A percentile compares a stretch with the other conserved stretches of the same genome.
Evolutionary conservation across 2,113 vertebrate genomes (phyloP).

Genomic region (Anthoscopus minutus): DNA sequence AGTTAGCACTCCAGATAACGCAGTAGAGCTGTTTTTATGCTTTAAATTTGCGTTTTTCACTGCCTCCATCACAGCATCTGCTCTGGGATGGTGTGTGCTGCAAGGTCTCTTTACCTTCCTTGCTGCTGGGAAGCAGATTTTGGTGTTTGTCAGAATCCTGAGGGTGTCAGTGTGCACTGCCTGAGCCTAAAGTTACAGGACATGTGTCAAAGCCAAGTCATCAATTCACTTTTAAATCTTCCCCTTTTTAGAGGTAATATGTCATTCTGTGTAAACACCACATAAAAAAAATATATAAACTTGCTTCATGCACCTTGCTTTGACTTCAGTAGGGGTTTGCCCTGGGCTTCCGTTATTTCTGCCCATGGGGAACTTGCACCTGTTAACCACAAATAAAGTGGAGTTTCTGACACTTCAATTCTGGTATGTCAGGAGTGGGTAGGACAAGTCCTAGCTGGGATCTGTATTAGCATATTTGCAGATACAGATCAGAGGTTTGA

Average conservation of each 20-base stretch:
- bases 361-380: background rate
- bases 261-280: background rate
- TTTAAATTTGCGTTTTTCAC: background rate
- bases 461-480: constrained; percentile 1
- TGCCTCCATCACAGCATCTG: background rate
- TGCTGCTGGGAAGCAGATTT: background rate
- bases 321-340: background rate
- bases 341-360: background rate
- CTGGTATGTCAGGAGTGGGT: background rate
- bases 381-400: background rate
- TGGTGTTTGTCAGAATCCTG: background rate
- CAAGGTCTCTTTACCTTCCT: background rate
- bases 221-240: background rate
- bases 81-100: background rate
- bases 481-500: background rate
- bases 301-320: background rate
- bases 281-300: background rate
- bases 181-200: background rate
- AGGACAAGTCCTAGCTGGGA: background rate
- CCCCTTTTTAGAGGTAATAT: background rate
- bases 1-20: background rate
- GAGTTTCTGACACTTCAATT: background rate
- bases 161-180: background rate
- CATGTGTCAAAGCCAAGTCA: background rate
- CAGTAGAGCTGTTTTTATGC: fast-evolving